Percentiles rank a stretch among this genome's conserved stretches.
Evolutionary conservation across 2,113 vertebrate species (phyloP).

Genomic region (Dromas ardeola): DNA sequence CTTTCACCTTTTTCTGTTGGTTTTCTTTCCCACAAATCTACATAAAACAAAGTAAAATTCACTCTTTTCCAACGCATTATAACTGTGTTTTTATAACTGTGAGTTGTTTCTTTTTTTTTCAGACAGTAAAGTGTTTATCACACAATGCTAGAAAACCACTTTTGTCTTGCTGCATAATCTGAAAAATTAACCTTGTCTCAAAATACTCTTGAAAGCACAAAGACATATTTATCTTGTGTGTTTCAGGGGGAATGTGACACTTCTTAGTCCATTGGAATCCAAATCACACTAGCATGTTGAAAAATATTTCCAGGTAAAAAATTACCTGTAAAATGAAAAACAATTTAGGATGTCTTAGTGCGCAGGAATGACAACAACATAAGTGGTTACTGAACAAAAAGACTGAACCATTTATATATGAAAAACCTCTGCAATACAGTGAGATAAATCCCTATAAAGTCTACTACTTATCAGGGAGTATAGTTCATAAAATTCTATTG

Average conservation of each 20-base stretch:
- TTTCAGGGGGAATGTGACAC: not conserved
- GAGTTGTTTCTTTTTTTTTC: not conserved
- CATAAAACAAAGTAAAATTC: not conserved
- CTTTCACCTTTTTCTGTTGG: not conserved
- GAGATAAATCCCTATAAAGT: not conserved
- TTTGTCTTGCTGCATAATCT: not conserved
- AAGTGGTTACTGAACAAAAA: not conserved
- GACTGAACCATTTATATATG: not conserved
- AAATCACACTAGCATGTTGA: not conserved
- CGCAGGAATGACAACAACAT: not conserved
- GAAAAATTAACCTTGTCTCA: not conserved
- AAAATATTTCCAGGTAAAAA: not conserved
- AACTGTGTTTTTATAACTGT: not conserved
- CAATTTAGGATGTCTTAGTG: not conserved
- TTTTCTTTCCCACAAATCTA: not conserved
- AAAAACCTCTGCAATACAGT: not conserved
- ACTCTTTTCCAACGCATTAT: not conserved
- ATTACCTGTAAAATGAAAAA: not conserved
- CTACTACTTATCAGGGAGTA: not conserved
- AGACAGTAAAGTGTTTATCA: not conserved
- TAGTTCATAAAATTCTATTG: not conserved
- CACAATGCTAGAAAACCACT: not conserved
- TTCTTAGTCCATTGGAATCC: not conserved
- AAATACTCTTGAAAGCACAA: not conserved
- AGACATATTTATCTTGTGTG: not conserved